Evolutionary conservation across 2,113 vertebrate genomes (phyloP).

Genomic region (Nymphicus hollandicus): DNA sequence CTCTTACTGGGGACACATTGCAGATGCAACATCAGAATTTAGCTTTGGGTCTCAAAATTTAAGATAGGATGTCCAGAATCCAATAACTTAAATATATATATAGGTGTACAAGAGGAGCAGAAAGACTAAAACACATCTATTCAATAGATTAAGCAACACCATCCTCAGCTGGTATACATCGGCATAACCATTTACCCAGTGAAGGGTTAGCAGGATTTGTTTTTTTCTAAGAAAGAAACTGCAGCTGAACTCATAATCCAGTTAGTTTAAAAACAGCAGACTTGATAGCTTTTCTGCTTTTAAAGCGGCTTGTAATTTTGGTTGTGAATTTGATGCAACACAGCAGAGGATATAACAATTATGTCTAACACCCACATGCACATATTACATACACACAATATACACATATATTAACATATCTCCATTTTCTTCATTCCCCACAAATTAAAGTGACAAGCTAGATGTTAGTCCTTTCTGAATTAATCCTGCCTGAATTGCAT

Average conservation of each 20-base stretch:
- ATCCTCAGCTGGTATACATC: constrained; percentile 34
- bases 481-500: constrained; percentile 68
- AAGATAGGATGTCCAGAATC: background rate
- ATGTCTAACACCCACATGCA: background rate
- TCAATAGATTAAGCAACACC: constrained; percentile 39
- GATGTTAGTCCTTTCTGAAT: constrained; percentile 31
- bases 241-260: background rate
- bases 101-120: background rate
- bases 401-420: constrained; percentile 20
- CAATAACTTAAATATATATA: background rate
- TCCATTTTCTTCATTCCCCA: constrained; percentile 36
- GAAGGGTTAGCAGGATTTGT: background rate
- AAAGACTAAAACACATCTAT: background rate
- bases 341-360: background rate
- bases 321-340: background rate
- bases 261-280: background rate
- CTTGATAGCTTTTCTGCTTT: background rate
- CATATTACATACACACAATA: background rate
- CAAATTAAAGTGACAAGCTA: constrained; percentile 58
- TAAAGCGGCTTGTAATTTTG: background rate
- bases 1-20: accelerated
- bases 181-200: constrained; percentile 26
- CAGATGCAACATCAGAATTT: background rate
- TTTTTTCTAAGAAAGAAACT: background rate
- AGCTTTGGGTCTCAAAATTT: background rate